A percentile compares a stretch with the other conserved stretches of the same genome.
Conservation (phyloP, 1,140 invertebrate genomes). For the Heliconius himera region DNA sequence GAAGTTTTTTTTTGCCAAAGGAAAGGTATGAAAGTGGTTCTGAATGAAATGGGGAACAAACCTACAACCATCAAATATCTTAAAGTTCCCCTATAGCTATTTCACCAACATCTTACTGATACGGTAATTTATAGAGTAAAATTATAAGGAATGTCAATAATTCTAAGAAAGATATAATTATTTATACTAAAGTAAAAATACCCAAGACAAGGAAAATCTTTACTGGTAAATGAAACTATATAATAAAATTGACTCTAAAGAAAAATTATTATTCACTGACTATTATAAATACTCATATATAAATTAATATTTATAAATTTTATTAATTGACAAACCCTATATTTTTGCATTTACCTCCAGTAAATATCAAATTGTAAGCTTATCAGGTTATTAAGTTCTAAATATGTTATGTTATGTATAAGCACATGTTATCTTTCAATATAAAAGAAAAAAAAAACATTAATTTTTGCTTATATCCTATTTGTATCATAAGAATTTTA, state of each 20-base stretch:
- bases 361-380: background rate
- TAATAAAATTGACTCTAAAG: too few relatives aligned
- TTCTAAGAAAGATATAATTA: constrained; percentile 1
- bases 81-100: background rate
- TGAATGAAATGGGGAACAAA: too few relatives aligned
- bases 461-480: background rate
- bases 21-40: too few relatives aligned
- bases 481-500: background rate
- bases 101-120: background rate
- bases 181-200: background rate
- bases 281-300: too few relatives aligned
- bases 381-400: background rate
- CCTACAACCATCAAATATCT: too few relatives aligned
- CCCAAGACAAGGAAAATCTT: background rate
- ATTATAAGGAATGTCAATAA: background rate
- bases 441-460: background rate
- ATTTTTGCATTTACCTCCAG: background rate
- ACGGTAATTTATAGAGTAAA: background rate
- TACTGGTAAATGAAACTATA: background rate
- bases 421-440: background rate
- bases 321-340: background rate
- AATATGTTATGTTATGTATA: background rate
- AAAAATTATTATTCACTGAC: too few relatives aligned
- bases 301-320: too few relatives aligned
- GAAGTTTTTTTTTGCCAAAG: too few relatives aligned